phyloP scores from a whole-genome alignment of 2,113 vertebrate genomes.

The Saimiri boliviensis region DNA sequence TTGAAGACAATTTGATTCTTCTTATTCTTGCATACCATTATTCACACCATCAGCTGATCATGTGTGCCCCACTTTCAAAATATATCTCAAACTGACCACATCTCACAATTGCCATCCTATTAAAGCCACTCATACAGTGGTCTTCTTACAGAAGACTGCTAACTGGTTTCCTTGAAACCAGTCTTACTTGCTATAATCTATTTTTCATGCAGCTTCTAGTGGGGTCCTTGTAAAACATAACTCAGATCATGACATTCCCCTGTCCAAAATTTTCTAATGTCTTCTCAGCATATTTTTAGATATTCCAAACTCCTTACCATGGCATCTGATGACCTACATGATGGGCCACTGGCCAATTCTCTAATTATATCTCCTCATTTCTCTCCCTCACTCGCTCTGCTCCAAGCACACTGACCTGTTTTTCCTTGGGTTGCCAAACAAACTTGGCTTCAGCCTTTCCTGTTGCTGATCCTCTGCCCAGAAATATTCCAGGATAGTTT shows the following conservation, averaged over 20 bases:
- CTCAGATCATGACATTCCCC: not conserved
- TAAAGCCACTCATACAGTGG: not conserved
- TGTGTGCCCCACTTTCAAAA: not conserved
- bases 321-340: not conserved
- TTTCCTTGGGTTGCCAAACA: not conserved
- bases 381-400: not conserved
- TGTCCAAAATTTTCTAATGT: not conserved
- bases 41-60: not conserved
- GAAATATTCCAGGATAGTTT: not conserved
- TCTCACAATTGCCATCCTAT: not conserved
- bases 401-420: not conserved
- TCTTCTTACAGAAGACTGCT: not conserved
- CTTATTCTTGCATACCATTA: not conserved
- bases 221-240: not conserved
- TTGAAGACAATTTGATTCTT: not conserved
- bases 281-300: not conserved
- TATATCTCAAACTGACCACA: not conserved
- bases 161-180: not conserved
- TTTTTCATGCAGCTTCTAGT: not conserved
- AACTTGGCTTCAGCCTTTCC: not conserved
- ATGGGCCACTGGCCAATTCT: no score
- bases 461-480: not conserved
- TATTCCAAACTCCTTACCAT: not conserved
- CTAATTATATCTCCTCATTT: not conserved
- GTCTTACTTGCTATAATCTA: not conserved